Evolutionary conservation across 2,113 vertebrate species (phyloP).

Genomic region (Pelusios castaneus): DNA sequence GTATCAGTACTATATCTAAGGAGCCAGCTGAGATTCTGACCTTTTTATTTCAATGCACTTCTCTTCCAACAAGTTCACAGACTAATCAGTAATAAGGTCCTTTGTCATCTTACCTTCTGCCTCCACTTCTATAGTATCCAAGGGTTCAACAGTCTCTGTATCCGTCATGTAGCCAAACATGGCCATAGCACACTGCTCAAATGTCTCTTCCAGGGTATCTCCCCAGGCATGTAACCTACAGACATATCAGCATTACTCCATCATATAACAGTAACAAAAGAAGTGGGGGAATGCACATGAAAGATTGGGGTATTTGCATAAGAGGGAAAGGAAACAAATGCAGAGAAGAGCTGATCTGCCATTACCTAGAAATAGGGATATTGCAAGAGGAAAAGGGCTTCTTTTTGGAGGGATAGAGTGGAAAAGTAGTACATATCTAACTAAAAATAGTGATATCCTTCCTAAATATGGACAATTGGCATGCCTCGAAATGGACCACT

Average conservation of each 20-base stretch:
- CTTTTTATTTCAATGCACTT: neutral
- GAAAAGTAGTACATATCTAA: neutral
- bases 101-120: conserved; percentile 81
- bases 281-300: neutral
- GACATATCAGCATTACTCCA: neutral
- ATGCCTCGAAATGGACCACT: neutral
- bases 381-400: neutral
- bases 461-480: neutral
- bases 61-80: neutral
- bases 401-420: neutral
- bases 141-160: conserved; percentile 91
- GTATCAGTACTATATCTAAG: neutral
- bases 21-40: neutral
- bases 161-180: conserved; percentile 99
- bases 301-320: neutral
- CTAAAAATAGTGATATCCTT: neutral
- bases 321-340: neutral
- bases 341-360: neutral
- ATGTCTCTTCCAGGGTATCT: conserved; percentile 90
- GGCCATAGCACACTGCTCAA: conserved; percentile 96
- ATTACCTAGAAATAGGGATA: neutral
- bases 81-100: fast-evolving
- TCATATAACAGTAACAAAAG: fast-evolving
- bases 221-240: conserved; percentile 96
- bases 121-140: conserved; percentile 87